These are phyloP conservation scores for Alectura lathami DNA, from an alignment of 2,113 vertebrate genomes.

Conservation along the genomic window DNA sequence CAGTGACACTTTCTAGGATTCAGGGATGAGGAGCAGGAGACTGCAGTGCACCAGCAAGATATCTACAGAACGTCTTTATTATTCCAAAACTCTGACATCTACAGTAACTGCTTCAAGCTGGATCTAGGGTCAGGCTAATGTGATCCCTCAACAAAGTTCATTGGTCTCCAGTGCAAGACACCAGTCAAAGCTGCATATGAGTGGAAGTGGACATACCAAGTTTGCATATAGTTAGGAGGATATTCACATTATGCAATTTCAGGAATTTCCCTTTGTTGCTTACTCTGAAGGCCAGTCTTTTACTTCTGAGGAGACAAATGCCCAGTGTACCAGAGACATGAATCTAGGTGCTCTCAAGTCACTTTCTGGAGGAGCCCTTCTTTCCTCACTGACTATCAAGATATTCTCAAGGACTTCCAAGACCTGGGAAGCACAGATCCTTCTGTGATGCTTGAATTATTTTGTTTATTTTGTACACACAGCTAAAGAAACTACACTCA, in stretches of 20 bases:
- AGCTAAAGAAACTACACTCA: not conserved
- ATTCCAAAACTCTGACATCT: not conserved
- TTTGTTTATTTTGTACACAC: not conserved
- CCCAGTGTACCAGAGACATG: not conserved
- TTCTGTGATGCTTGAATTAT: fast-evolving
- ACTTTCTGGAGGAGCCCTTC: not conserved
- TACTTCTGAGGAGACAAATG: not conserved
- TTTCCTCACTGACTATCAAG: not conserved
- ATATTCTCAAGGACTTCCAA: not conserved
- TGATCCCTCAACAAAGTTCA: not conserved
- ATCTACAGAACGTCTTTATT: not conserved
- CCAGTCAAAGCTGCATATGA: not conserved
- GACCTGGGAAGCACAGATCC: not conserved
- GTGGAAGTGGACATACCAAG: not conserved
- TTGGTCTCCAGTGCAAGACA: not conserved
- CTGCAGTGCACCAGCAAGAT: not conserved
- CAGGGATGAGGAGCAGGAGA: not conserved
- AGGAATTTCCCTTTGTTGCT: not conserved
- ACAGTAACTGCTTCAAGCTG: not conserved
- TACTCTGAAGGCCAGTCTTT: not conserved
- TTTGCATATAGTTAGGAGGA: not conserved
- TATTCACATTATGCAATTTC: not conserved
- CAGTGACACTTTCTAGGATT: not conserved
- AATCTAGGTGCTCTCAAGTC: not conserved
- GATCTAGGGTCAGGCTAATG: not conserved